Percentiles rank a stretch among this genome's conserved stretches.
Conservation (phyloP, 1,140 invertebrate genomes). For the Drosophila aff. region DNA sequence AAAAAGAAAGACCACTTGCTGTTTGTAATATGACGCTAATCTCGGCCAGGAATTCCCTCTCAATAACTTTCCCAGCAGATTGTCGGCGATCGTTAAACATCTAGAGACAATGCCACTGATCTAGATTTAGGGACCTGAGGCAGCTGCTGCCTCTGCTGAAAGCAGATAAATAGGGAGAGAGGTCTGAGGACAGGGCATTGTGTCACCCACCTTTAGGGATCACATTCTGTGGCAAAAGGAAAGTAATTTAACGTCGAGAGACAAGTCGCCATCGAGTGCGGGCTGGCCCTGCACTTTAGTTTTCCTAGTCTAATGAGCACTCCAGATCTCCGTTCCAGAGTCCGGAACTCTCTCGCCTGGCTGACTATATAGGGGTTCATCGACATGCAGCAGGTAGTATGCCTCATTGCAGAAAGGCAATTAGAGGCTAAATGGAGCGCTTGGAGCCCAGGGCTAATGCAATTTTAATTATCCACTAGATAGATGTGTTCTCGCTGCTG, state of each 20-base stretch:
- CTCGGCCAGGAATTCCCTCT: constrained; percentile 58
- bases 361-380: constrained; percentile 24
- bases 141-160: constrained; percentile 32
- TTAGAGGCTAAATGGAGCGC: constrained; percentile 52
- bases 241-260: constrained; percentile 23
- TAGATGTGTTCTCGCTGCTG: constrained; percentile 10
- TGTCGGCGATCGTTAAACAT: constrained; percentile 48
- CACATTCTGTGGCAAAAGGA: constrained; percentile 27
- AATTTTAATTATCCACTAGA: constrained; percentile 66
- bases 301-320: constrained; percentile 38
- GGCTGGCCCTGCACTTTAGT: constrained; percentile 22
- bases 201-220: constrained; percentile 50
- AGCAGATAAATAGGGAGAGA: not conserved
- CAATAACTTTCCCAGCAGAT: constrained; percentile 62
- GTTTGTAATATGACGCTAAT: constrained; percentile 77
- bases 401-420: constrained; percentile 63
- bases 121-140: constrained; percentile 43
- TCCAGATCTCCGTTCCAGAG: constrained; percentile 3
- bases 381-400: constrained; percentile 68
- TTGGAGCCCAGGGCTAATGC: constrained; percentile 55
- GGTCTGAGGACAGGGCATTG: constrained; percentile 16
- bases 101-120: constrained; percentile 46
- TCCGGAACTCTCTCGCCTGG: constrained; percentile 19
- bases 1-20: constrained; percentile 58
- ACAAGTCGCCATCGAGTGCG: constrained; percentile 37